Conservation (phyloP, 2,113 vertebrate genomes). For the Apistogramma diplotaenia region DNA sequence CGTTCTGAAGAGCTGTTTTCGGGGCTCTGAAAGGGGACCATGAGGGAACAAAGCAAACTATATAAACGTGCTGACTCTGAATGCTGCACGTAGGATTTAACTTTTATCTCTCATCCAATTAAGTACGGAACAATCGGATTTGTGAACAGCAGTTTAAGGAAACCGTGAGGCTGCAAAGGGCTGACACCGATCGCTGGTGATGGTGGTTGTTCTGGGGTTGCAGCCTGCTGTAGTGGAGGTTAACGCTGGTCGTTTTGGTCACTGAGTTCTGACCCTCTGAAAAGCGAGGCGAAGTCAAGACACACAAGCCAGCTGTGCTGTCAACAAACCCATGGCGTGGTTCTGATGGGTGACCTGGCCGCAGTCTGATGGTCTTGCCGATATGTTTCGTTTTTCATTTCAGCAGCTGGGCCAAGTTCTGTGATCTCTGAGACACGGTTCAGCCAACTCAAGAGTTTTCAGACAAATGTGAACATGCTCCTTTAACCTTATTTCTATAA, state of each 20-base stretch:
- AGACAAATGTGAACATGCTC: background rate
- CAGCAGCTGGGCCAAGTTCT: background rate
- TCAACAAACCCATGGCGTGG: constrained; percentile 72
- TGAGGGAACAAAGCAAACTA: constrained; percentile 23
- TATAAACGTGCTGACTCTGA: constrained; percentile 34
- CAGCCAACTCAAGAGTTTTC: background rate
- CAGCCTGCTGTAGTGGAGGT: constrained; percentile 67
- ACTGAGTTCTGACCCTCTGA: constrained; percentile 82
- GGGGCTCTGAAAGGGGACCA: constrained; percentile 27
- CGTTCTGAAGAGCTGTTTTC: constrained; percentile 41
- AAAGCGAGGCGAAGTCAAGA: constrained; percentile 81
- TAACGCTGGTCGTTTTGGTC: constrained; percentile 74
- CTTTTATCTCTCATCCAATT: constrained; percentile 22
- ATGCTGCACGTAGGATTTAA: constrained; percentile 12
- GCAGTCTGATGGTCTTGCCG: background rate
- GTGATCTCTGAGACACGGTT: background rate
- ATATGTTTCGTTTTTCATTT: constrained; percentile 25
- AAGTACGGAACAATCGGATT: background rate
- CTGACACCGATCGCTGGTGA: constrained; percentile 42
- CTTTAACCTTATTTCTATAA: constrained; percentile 1
- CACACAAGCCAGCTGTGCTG: constrained; percentile 84
- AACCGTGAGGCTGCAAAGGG: constrained; percentile 8
- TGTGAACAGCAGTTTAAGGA: constrained; percentile 11
- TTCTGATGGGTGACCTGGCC: constrained; percentile 32
- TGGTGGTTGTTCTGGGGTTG: constrained; percentile 54